Evolutionary conservation across 2,888 invertebrate species (phyloP).

Genomic region (Frankliniella intonsa): DNA sequence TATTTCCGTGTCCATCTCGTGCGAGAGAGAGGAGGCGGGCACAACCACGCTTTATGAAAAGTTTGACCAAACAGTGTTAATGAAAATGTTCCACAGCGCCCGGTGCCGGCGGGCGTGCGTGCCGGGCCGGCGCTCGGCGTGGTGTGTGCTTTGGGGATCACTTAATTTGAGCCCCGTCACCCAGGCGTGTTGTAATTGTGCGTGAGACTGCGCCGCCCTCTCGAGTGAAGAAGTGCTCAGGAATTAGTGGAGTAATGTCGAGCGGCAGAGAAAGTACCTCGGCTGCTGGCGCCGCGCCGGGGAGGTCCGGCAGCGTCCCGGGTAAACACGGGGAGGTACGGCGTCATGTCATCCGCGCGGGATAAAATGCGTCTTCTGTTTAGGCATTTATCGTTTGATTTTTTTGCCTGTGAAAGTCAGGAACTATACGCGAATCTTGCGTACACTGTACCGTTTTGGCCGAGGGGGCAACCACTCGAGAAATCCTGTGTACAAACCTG

Average conservation of each 20-base stretch:
- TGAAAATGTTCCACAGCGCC: not conserved
- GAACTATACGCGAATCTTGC: no score
- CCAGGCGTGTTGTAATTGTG: not conserved
- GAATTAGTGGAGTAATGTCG: constrained; percentile 11
- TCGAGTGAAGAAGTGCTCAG: constrained; percentile 4
- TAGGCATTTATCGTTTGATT: no score
- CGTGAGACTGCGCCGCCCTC: not conserved
- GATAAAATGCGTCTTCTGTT: no score
- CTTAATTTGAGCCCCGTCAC: constrained; percentile 3
- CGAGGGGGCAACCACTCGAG: no score
- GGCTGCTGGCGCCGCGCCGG: not conserved
- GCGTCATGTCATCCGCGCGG: no score
- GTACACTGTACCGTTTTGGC: no score
- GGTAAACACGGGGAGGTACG: no score
- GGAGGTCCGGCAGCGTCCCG: no score
- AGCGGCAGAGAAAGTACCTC: not conserved
- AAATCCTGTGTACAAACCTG: no score
- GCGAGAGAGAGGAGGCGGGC: not conserved
- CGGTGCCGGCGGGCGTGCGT: not conserved
- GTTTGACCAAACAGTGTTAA: constrained; percentile 7
- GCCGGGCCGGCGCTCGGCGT: no score
- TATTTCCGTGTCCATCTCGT: no score
- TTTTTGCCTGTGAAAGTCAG: no score
- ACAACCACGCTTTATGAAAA: not conserved
- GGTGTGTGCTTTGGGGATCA: not conserved